Evolutionary conservation across 2,797 vertebrate genomes (phyloP), one percentile per base, ranked within the genome.

Genomic region (Gephyroberyx darwinii): DNA sequence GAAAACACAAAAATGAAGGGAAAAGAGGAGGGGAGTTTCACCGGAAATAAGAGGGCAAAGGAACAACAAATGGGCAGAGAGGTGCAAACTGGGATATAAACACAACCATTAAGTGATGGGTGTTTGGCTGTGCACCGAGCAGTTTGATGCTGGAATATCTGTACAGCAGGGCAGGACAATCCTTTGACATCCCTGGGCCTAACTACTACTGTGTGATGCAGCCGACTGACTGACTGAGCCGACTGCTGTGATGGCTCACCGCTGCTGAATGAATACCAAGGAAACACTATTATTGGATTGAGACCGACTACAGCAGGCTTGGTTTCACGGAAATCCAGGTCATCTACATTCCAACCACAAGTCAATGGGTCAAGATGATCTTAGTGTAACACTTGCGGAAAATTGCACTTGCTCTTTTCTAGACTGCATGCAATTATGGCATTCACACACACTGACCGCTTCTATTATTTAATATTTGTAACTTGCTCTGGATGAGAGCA

Each of bases 81-180:
- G 54, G 70, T 64, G 61, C 5, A 33, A 63, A 66, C 51, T 47
- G 77, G 50, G 45, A 35, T 33, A n/a, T 39, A 50, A 19, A 60
- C 71, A 56, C 71, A 56, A 74, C 47, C 51, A 54, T 3, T 20
- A 52, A 57, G 72, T 1, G 43, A 65, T 16, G 73, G 31, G 30
- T 41, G 60, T 26, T 73, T 30, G 67, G 75, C 76, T 59, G 58
- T 17, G 77, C 51, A 47, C 45, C 12, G 59, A 63, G 61, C 68
- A 33, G 50, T 19, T 10, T 12, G n/a, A 5, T 9, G 8, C 8
- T 8, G n/a, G 43, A 54, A 45, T 17, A 60, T 64, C 35, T 51
- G 54, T 17, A 16, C 64, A 58, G 19, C 12, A 20, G n/a, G 19
- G 6, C 8, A 19, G 50, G 8, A 20, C n/a, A 20, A 8, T 22